Base-by-base conservation (phyloP, 2,888 invertebrate genomes). In the Monochamus alternatus region DNA sequence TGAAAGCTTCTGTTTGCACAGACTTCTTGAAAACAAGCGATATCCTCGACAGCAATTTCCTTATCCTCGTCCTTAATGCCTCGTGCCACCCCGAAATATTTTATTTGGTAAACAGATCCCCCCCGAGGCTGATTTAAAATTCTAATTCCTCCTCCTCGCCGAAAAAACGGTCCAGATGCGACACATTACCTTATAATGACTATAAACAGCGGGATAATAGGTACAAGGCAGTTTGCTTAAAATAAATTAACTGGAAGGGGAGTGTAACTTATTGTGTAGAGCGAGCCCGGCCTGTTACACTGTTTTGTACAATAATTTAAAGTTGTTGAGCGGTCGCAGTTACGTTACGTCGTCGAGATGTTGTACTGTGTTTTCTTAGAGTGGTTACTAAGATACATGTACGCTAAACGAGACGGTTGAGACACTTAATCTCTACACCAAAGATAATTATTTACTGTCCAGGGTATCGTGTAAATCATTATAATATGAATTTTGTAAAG, bases 191-290 rank as follows among this genome's bases (percentile, higher is more conserved):
- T 30, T 32, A 55, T 67, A 67, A 55, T 55, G 55, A 38, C 66
- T 67, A 3, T 55, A 67, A 51, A 67, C n/a, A 31, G 66, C 51
- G n/a, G 7, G 55, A 67, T 32, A 67, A 67, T 52, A 67, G 52
- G 55, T 52, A 47, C 51, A 51, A 12, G 30, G 66, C 51, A 55
- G 66, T 67, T 30, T 38, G 52, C n/a, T 67, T 67, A 52, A 52
- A 67, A 67, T 67, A 67, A 67, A 52, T 67, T 32, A 32, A 67
- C 32, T 32, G 51, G 52, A 67, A 47, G 66, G 32, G 43, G 66
- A 47, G 31, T 52, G 30, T 51, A 52, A 67, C 52, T 52, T 52
- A 67, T 55, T 67, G 47, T 67, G 52, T 14, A 52, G 31, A 14
- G 32, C 52, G 32, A 52, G 32, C 47, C 55, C 10, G 52, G 12